phyloP scores from a whole-genome alignment of 2,888 invertebrate genomes.

The Stegophylla sp. region DNA sequence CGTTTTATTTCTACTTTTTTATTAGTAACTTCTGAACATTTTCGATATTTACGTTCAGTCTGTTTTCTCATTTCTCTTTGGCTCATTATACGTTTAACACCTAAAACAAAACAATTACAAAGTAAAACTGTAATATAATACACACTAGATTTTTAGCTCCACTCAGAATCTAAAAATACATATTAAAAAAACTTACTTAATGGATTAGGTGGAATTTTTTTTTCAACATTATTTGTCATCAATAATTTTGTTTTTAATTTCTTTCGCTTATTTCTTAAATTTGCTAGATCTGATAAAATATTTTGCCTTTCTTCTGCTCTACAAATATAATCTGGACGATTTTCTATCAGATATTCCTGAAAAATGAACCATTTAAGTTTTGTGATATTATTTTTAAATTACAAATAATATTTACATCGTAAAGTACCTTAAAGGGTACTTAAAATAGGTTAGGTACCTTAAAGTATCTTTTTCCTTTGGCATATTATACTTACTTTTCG shows the following conservation, averaged over 20 bases:
- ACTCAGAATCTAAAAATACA: too few relatives aligned
- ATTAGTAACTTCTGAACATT: conserved; percentile 75
- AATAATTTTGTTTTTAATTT: conserved; percentile 64
- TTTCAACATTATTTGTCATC: conserved; percentile 61
- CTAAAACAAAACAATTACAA: conserved; percentile 62
- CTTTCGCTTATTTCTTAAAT: conserved; percentile 65
- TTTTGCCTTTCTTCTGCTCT: conserved; percentile 69
- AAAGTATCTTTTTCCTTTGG: too few relatives aligned
- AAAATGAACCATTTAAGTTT: too few relatives aligned
- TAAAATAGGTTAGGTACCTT: too few relatives aligned
- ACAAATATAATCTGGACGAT: conserved; percentile 75
- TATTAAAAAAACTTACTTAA: conserved; percentile 63
- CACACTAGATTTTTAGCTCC: too few relatives aligned
- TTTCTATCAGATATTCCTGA: conserved; percentile 75
- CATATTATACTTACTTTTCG: too few relatives aligned
- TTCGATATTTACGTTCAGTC: conserved; percentile 72
- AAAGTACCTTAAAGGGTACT: too few relatives aligned
- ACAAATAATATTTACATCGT: too few relatives aligned
- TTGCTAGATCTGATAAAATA: conserved; percentile 67
- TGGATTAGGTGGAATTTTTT: conserved; percentile 65
- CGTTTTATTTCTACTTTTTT: conserved; percentile 71
- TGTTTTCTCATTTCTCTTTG: conserved; percentile 71
- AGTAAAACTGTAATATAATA: not conserved
- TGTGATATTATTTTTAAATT: too few relatives aligned
- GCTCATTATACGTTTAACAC: conserved; percentile 67